Percentiles rank a stretch among this genome's conserved stretches.
Evolutionary conservation across 2,113 vertebrate genomes (phyloP).

Genomic region (Antigone vipio): DNA sequence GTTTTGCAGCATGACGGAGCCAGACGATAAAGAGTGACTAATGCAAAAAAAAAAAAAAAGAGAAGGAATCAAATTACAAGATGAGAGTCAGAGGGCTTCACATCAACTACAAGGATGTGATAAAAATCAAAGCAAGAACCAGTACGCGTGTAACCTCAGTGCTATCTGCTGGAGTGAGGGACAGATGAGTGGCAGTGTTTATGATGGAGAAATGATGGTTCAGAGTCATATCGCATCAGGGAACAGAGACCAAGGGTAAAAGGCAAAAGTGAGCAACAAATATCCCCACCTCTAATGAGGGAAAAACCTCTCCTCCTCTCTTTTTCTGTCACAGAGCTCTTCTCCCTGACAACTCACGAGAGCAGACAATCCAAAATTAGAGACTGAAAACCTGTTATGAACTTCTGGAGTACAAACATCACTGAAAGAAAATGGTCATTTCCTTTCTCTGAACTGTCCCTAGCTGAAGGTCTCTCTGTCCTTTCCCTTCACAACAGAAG

Average conservation of each 20-base stretch:
- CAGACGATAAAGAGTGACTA: neutral
- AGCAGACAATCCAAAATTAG: neutral
- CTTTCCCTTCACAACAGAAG: neutral
- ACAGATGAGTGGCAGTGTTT: neutral
- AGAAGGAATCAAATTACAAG: neutral
- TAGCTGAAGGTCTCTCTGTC: neutral
- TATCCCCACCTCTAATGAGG: neutral
- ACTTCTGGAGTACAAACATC: neutral
- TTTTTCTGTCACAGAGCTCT: neutral
- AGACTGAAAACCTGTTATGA: neutral
- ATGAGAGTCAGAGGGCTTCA: neutral
- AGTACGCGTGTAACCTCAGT: fast-evolving
- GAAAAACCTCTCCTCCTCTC: neutral
- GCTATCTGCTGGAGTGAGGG: neutral
- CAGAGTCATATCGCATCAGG: neutral
- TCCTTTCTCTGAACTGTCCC: neutral
- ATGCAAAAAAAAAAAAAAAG: neutral
- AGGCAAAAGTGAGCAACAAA: neutral
- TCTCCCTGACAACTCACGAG: neutral
- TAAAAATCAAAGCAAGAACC: neutral
- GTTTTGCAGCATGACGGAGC: neutral
- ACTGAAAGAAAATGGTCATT: neutral
- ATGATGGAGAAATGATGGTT: neutral
- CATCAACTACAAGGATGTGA: neutral
- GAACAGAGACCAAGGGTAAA: neutral